A percentile compares a stretch with the other conserved stretches of the same genome.
Evolutionary conservation across 2,888 invertebrate genomes (phyloP).

Genomic region (Pteria penguin): DNA sequence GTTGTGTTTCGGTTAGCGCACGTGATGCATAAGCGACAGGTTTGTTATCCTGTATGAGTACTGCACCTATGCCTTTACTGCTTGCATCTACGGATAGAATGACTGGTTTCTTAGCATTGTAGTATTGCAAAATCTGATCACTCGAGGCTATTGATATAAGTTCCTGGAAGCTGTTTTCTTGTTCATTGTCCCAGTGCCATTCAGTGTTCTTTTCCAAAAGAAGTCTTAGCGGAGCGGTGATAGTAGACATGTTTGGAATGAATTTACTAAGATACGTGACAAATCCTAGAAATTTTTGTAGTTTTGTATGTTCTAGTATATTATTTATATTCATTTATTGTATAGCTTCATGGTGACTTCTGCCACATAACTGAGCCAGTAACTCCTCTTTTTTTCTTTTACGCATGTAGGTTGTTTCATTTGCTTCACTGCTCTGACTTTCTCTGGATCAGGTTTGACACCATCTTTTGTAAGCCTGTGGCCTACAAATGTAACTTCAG

Average conservation of each 20-base stretch:
- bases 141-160: constrained; percentile 37
- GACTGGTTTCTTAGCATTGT: constrained; percentile 30
- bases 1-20: constrained; percentile 39
- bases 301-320: too few relatives aligned
- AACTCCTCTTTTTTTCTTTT: too few relatives aligned
- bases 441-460: constrained; percentile 28
- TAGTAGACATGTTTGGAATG: constrained; percentile 30
- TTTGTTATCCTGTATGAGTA: constrained; percentile 27
- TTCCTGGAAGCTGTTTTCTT: constrained; percentile 43
- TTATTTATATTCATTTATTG: too few relatives aligned
- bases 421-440: constrained; percentile 32
- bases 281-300: constrained; percentile 25
- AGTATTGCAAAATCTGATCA: constrained; percentile 49
- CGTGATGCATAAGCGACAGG: constrained; percentile 41
- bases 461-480: neutral
- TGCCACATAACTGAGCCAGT: too few relatives aligned
- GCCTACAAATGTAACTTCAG: constrained; percentile 4
- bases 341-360: too few relatives aligned
- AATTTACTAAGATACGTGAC: constrained; percentile 35
- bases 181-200: neutral
- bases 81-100: constrained; percentile 39
- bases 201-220: constrained; percentile 6
- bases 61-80: constrained; percentile 38
- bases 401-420: constrained; percentile 24
- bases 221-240: constrained; percentile 20